Base-by-base conservation (phyloP, 2,797 vertebrate species). In the Cyprinodon diabolis region DNA sequence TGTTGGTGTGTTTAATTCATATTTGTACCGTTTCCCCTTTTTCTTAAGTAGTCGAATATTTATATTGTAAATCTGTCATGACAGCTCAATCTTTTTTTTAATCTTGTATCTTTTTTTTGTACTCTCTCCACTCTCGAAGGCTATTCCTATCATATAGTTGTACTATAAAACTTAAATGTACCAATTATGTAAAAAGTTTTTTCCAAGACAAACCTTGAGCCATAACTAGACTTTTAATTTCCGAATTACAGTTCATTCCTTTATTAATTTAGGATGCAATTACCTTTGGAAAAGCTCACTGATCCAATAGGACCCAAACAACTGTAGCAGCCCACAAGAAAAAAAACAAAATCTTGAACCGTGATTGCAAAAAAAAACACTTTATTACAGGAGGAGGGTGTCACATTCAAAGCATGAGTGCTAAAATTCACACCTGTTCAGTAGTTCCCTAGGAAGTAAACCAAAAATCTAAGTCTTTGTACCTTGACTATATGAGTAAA, bases 391-490 rank as follows among this genome's bases (percentile, higher is more conserved):
- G n/a, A 23, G 13, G 17, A 43, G n/a, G 15, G 23, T 40, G 73
- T 89, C 77, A 90, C 51, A 90, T 77, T 79, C 77, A 66, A 67
- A 82, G 84, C 73, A 84, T 77, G 76, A 85, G 63, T 49, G 75
- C 68, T 80, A 80, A 83, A 80, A 91, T 91, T 82, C 87, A 78
- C 52, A 55, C 74, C 54, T 84, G 71, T 84, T 89, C 91, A 90
- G 86, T 89, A 91, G 86, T 74, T 80, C 80, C 54, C 66, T 77
- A 80, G 77, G 71, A 65, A 76, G 73, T 72, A 82, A 48, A 69
- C 37, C 69, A 78, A 77, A 71, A 57, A 71, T 66, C 9, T 51
- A 67, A 78, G 25, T 80, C 51, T 71, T 66, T 70, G 52, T 66
- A 74, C 72, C 65, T 82, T 81, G 77, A 81, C 77, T 83, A 84